Evolutionary conservation across 2,888 invertebrate species (phyloP).

Genomic region (Epinotia bilunana): DNA sequence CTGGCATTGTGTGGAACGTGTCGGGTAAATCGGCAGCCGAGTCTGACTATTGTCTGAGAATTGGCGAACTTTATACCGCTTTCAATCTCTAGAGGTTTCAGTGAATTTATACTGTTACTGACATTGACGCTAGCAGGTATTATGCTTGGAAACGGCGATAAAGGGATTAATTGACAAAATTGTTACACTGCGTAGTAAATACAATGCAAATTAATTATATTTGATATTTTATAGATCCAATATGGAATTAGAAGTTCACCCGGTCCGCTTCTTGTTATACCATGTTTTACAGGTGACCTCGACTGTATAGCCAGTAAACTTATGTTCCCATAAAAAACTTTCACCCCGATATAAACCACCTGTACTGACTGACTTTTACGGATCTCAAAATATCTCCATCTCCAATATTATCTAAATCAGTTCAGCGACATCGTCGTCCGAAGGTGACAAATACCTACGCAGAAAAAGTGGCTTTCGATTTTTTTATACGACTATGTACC

Average conservation of each 20-base stretch:
- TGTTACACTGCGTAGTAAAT: background rate
- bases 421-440: background rate
- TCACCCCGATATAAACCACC: background rate
- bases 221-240: too few species aligned
- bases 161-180: background rate
- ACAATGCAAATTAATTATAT: background rate
- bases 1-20: conserved; percentile 24
- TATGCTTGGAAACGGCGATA: background rate
- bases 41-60: conserved; percentile 50
- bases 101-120: background rate
- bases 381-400: background rate
- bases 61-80: conserved; percentile 9
- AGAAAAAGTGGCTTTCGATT: background rate
- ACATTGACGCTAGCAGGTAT: background rate
- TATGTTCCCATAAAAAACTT: background rate
- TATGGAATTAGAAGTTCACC: too few species aligned
- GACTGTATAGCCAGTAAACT: background rate
- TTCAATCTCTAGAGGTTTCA: background rate
- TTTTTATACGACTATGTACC: too few species aligned
- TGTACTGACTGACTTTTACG: background rate
- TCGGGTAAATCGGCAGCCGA: conserved; percentile 38
- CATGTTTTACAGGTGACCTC: too few species aligned
- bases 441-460: background rate
- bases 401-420: background rate
- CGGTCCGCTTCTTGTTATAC: too few species aligned